A percentile compares a stretch with the other conserved stretches of the same genome.
These are phyloP conservation scores for Tenebrosternarchus preto DNA, from an alignment of 2,113 vertebrate genomes.

Conservation along the genomic window DNA sequence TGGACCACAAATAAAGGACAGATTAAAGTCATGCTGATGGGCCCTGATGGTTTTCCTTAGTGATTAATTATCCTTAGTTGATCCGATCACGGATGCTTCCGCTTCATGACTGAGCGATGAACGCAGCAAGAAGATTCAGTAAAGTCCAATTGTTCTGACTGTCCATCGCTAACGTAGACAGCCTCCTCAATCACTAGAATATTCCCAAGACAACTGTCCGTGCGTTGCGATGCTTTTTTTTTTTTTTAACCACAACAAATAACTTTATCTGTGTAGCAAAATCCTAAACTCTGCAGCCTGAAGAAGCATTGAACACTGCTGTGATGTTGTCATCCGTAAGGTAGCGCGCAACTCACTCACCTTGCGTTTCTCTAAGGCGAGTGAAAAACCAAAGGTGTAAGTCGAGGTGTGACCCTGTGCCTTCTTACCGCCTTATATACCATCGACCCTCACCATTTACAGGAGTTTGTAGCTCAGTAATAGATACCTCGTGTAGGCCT, in stretches of 20 bases:
- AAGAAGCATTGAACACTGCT: slow-evolving; percentile 10
- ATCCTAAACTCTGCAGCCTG: slow-evolving; percentile 31
- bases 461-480: slow-evolving; percentile 72
- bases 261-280: not conserved
- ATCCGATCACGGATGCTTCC: slow-evolving; percentile 2
- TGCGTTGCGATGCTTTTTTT: slow-evolving; percentile 3
- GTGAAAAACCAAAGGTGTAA: slow-evolving; percentile 73
- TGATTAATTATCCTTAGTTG: slow-evolving; percentile 2
- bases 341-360: slow-evolving; percentile 65
- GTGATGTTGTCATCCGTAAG: not conserved
- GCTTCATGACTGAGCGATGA: no score
- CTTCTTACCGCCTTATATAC: slow-evolving; percentile 70
- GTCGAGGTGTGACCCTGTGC: slow-evolving; percentile 61
- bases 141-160: slow-evolving; percentile 17
- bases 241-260: slow-evolving; percentile 6
- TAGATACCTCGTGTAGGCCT: slow-evolving; percentile 69
- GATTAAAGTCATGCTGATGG: not conserved
- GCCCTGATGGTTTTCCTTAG: slow-evolving; percentile 14
- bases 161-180: slow-evolving; percentile 19
- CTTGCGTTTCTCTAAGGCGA: slow-evolving; percentile 75
- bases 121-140: not conserved
- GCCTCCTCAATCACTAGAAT: slow-evolving; percentile 31
- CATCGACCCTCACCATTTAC: slow-evolving; percentile 74
- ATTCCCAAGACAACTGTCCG: slow-evolving; percentile 1
- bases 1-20: not conserved